Evolutionary conservation across 92 coral and sea anemone genomes (phyloP), one percentile per base, ranked within the genome.

Genomic region (Diadumene lineata): DNA sequence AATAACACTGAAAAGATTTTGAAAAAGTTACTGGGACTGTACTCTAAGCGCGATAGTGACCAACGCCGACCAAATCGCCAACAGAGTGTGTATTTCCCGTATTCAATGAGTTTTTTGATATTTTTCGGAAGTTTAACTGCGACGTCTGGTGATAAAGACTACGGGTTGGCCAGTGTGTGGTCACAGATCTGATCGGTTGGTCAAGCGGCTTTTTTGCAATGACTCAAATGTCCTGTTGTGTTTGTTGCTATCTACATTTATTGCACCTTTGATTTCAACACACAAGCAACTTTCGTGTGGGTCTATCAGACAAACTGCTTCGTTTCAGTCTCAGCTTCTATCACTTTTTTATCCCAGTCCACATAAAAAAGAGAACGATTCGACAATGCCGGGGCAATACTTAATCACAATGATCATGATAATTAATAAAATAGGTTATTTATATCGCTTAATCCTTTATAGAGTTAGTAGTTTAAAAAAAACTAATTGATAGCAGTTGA

Each of bases 161-260:
- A 70, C 75, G 60, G 75, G 75, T 70, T 43, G 55, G 43, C 57
- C 75, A 70, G 75, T 63, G 61, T 70, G 75, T 70, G 75, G 75
- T 70, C 26, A 57, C 27, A 70, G 60, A 70, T 70, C 31, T 70
- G 75, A 70, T 70, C 50, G 60, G 50, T 51, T 44, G 75, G 48
- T 63, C 62, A 70, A 57, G 64, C 75, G 75, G 75, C 75, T 68
- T 64, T 64, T 53, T 70, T 70, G 75, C 44, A 51, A 33, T 51
- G 19, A 61, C 26, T 69, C 55, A 70, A 56, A 70, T 70, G 75
- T 70, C 75, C 75, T 70, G 75, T 70, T 50, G 75, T 28, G 75
- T 70, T 70, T n/a, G 24, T 7, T 50, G 26, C 75, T 24, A 24
- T 8, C 75, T 58, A 50, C 55, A 63, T 34, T 70, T 43, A 30